Percentiles rank a stretch among this genome's conserved stretches.
Evolutionary conservation across 2,113 vertebrate species (phyloP).

Genomic region (Morone chrysops): DNA sequence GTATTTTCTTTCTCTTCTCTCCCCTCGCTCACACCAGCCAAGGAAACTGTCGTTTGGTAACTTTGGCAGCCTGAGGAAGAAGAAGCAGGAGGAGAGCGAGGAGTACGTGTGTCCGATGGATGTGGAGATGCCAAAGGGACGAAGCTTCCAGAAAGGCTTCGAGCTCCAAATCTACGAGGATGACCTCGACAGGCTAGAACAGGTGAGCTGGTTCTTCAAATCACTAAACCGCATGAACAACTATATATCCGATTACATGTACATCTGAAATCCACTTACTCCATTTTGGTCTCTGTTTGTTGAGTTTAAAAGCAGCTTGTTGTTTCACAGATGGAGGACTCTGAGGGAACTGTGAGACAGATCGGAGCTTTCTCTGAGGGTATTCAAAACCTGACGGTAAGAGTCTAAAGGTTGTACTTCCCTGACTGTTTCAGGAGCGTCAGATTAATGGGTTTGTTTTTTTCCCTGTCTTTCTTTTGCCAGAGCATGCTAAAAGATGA

Average conservation of each 20-base stretch:
- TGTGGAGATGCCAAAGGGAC: conserved; percentile 89
- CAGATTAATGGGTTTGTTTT: background rate
- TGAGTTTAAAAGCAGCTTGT: conserved; percentile 3
- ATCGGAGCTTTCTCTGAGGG: conserved; percentile 98
- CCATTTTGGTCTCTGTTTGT: background rate
- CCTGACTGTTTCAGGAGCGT: no score
- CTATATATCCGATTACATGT: no score
- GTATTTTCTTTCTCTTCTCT: background rate
- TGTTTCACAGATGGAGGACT: conserved; percentile 95
- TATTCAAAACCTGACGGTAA: conserved; percentile 98
- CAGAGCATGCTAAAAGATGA: conserved; percentile 99
- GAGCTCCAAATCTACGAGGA: conserved; percentile 94
- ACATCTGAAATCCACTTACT: background rate
- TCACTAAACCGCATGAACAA: background rate
- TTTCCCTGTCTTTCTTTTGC: conserved; percentile 42
- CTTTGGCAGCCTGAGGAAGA: conserved; percentile 94
- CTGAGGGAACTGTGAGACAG: conserved; percentile 97
- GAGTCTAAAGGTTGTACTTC: conserved; percentile 16
- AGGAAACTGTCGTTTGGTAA: conserved; percentile 93
- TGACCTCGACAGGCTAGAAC: conserved; percentile 93
- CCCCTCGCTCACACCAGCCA: conserved; percentile 81
- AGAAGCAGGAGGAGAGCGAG: conserved; percentile 93
- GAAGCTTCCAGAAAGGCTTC: conserved; percentile 89
- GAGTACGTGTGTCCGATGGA: conserved; percentile 99
- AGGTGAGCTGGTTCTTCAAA: conserved; percentile 81